Evolutionary conservation across 2,797 vertebrate genomes (phyloP).

Genomic region (Zalophus californianus): DNA sequence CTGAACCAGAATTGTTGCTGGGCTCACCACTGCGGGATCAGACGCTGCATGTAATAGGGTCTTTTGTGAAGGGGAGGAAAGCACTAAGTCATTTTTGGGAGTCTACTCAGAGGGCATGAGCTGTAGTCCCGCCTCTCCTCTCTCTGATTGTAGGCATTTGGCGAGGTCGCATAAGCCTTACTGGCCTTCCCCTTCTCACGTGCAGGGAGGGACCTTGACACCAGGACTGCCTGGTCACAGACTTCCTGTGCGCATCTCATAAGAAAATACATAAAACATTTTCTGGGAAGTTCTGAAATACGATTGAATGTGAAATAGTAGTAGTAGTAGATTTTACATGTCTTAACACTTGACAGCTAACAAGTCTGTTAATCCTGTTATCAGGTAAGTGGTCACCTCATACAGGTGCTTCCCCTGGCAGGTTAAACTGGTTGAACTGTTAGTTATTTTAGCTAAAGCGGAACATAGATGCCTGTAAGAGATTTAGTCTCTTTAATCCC

Average conservation of each 20-base stretch:
- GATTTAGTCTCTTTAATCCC: constrained; percentile 3
- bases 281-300: neutral
- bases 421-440: neutral
- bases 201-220: neutral
- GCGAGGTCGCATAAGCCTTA: neutral
- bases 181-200: neutral
- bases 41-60: neutral
- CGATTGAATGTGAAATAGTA: neutral
- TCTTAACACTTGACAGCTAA: constrained; percentile 11
- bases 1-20: neutral
- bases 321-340: neutral
- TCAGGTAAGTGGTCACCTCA: neutral
- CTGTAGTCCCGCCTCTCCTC: neutral
- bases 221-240: neutral
- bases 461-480: neutral
- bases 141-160: neutral
- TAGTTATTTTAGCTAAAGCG: constrained; percentile 46
- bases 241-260: neutral
- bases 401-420: neutral
- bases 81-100: neutral
- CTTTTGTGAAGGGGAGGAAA: neutral
- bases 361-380: neutral
- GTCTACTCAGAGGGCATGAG: neutral
- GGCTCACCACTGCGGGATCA: neutral
- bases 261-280: neutral